Percentiles rank a stretch among this genome's conserved stretches.
These are phyloP conservation scores for Falco berigora DNA, from an alignment of 2,797 vertebrate species.

Conservation along the genomic window DNA sequence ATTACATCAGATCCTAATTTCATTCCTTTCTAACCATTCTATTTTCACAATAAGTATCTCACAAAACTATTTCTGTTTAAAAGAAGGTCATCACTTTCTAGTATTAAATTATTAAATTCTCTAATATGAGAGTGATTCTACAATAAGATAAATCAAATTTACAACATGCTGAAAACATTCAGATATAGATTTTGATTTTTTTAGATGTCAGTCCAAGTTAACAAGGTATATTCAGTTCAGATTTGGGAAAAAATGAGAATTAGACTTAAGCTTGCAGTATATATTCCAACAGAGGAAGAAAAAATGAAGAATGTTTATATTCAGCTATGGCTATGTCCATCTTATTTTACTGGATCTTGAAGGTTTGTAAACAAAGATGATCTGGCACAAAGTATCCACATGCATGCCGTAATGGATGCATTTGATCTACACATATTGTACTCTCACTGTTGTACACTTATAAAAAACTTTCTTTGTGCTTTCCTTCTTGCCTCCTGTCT, in stretches of 20 bases:
- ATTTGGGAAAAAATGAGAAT: neutral
- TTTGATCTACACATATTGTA: neutral
- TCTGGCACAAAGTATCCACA: neutral
- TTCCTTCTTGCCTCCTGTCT: neutral
- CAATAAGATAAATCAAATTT: slow-evolving; percentile 13
- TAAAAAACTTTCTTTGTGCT: neutral
- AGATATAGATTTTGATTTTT: slow-evolving; percentile 1
- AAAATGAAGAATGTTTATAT: neutral
- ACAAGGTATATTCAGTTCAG: neutral
- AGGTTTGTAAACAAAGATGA: neutral
- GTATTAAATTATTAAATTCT: slow-evolving; percentile 15
- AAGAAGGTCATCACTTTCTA: neutral
- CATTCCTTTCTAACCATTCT: slow-evolving; percentile 33
- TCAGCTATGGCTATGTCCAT: neutral
- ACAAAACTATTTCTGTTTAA: neutral
- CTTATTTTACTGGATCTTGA: neutral
- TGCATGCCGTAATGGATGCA: neutral
- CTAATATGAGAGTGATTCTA: slow-evolving; percentile 35
- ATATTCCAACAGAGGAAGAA: neutral
- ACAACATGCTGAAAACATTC: slow-evolving; percentile 17
- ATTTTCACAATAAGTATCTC: slow-evolving; percentile 31
- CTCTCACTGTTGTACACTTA: neutral
- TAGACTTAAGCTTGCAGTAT: neutral
- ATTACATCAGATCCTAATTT: slow-evolving; percentile 27
- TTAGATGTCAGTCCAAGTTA: neutral